These are phyloP conservation scores for Sycobia sp. DNA, from an alignment of 1,140 invertebrate species.

Conservation along the genomic window DNA sequence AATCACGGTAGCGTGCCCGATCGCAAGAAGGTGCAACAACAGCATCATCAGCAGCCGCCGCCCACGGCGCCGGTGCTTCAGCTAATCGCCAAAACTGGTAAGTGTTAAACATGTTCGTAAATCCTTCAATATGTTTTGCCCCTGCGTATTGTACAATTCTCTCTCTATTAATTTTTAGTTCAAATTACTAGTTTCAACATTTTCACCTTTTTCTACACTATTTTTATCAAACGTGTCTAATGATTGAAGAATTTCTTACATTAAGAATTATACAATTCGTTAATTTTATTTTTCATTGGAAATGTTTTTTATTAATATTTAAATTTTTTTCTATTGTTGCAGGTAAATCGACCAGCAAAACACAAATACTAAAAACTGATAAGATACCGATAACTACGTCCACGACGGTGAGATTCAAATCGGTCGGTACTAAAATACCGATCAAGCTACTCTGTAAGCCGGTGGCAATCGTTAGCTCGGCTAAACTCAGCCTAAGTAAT, in stretches of 20 bases:
- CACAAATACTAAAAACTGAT: slow-evolving; percentile 33
- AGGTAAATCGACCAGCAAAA: slow-evolving; percentile 40
- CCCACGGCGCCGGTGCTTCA: neutral
- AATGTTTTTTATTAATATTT: too few species aligned
- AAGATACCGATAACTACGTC: slow-evolving; percentile 40
- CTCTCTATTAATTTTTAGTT: too few species aligned
- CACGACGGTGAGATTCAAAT: slow-evolving; percentile 48
- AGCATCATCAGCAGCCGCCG: slow-evolving; percentile 17
- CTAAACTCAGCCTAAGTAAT: slow-evolving; percentile 39
- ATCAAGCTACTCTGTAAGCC: slow-evolving; percentile 52
- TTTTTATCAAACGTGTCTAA: too few species aligned
- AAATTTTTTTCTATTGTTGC: too few species aligned
- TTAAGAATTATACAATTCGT: too few species aligned
- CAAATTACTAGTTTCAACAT: too few species aligned
- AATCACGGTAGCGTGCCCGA: slow-evolving; percentile 59
- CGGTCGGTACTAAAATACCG: slow-evolving; percentile 37
- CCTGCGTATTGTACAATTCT: too few species aligned
- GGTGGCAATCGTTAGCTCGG: slow-evolving; percentile 43
- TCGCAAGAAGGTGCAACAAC: slow-evolving; percentile 42
- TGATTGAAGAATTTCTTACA: too few species aligned
- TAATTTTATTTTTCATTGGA: too few species aligned
- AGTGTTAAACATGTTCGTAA: too few species aligned
- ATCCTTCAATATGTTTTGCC: too few species aligned
- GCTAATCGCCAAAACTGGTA: slow-evolving; percentile 14
- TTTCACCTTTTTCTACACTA: too few species aligned